phyloP scores from a whole-genome alignment of 2,888 invertebrate genomes.

The Liopterus haemorrhoidalis region DNA sequence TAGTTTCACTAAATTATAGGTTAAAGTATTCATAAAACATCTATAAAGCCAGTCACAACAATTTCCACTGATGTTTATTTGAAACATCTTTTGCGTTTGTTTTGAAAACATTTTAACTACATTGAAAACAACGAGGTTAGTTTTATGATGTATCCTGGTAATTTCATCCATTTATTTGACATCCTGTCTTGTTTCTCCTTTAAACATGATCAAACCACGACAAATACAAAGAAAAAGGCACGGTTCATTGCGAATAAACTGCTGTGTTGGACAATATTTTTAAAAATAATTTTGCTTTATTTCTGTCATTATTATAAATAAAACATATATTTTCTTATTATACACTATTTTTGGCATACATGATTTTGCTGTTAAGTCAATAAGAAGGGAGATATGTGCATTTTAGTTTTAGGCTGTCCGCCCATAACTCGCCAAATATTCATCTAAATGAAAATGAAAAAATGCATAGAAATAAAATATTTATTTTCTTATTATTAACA shows the following conservation, averaged over 20 bases:
- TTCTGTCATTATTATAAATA: not conserved
- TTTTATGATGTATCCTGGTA: conserved; percentile 20
- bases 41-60: conserved; percentile 18
- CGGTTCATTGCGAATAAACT: no score
- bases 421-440: no score
- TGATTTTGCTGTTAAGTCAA: no score
- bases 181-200: conserved; percentile 16
- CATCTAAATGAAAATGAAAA: no score
- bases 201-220: no score
- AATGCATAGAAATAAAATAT: no score
- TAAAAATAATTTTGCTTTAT: conserved; percentile 2
- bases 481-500: no score
- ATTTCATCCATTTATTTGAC: conserved; percentile 20
- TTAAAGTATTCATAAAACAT: conserved; percentile 18
- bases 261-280: not conserved
- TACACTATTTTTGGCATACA: no score
- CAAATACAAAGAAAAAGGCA: no score
- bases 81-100: conserved; percentile 21
- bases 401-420: no score
- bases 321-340: no score
- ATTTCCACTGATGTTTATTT: conserved; percentile 10
- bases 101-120: conserved; percentile 17
- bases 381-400: no score
- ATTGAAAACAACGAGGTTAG: conserved; percentile 19
- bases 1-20: conserved; percentile 12